These are phyloP conservation scores for Fopius arisanus DNA, from an alignment of 1,140 invertebrate genomes.

Conservation along the genomic window DNA sequence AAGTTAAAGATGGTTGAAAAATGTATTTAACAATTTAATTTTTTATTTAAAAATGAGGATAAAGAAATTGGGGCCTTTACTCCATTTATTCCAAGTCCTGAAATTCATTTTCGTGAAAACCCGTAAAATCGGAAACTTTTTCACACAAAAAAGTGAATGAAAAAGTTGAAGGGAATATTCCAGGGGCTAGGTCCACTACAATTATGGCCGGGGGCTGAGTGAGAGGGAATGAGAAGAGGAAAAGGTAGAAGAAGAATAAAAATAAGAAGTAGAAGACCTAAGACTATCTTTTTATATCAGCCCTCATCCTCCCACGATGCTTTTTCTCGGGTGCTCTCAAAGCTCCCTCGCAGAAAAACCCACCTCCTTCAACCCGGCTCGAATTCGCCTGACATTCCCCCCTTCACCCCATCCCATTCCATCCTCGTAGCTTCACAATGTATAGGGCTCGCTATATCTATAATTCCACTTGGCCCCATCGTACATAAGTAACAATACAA, in stretches of 20 bases:
- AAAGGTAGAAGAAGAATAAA: conserved; percentile 10
- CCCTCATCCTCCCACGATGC: conserved; percentile 14
- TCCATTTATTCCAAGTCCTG: not conserved
- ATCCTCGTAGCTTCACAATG: not conserved
- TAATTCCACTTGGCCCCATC: too few species aligned
- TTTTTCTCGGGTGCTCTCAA: conserved; percentile 27
- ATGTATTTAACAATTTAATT: too few species aligned
- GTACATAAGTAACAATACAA: too few species aligned
- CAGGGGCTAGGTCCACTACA: conserved; percentile 4
- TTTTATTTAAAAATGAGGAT: too few species aligned
- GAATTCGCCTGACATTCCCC: conserved; percentile 23
- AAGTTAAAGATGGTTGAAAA: too few species aligned
- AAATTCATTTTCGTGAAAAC: not conserved
- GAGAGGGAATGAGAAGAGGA: not conserved
- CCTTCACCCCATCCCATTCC: not conserved
- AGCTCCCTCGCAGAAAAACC: conserved; percentile 12
- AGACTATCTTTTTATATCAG: conserved; percentile 38
- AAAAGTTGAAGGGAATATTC: not conserved
- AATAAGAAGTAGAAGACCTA: conserved; percentile 23
- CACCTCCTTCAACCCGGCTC: conserved; percentile 30
- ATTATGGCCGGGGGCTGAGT: conserved; percentile 3
- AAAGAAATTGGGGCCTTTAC: not conserved
- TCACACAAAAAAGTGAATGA: not conserved
- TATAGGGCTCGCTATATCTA: conserved; percentile 23
- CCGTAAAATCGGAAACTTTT: not conserved